phyloP scores from a whole-genome alignment of 2,113 vertebrate genomes.

The Sitta europaea region DNA sequence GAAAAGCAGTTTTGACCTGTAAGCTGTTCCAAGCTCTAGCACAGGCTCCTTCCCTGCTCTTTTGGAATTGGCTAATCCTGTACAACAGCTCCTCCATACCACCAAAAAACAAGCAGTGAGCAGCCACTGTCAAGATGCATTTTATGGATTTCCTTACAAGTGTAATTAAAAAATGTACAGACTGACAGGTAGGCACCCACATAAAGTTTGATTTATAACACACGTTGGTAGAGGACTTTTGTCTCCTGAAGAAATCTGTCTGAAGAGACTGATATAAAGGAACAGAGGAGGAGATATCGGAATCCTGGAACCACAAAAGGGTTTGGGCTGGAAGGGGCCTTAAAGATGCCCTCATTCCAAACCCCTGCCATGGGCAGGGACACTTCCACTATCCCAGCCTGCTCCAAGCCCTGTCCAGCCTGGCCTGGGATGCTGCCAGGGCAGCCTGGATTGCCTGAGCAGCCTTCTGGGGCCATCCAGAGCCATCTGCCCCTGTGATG shows the following conservation, averaged over 20 bases:
- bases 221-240: not conserved
- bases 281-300: not conserved
- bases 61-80: not conserved
- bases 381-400: not conserved
- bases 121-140: not conserved
- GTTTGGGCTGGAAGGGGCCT: not conserved
- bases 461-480: not conserved
- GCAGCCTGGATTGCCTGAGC: not conserved
- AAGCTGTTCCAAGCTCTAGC: not conserved
- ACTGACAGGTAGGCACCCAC: not conserved
- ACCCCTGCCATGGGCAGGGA: not conserved
- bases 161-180: not conserved
- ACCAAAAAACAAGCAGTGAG: not conserved
- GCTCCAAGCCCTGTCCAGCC: rapidly evolving
- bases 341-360: not conserved
- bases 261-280: not conserved
- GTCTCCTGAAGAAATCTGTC: not conserved
- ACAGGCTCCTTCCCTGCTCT: not conserved
- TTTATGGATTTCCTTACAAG: not conserved
- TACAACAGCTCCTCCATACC: not conserved
- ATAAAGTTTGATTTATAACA: not conserved
- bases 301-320: not conserved
- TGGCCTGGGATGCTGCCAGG: not conserved
- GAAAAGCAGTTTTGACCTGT: not conserved
- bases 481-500: no score